Percentiles rank a stretch among this genome's conserved stretches.
These are phyloP conservation scores for Notolabrus celidotus DNA, from an alignment of 2,797 vertebrate genomes.

Conservation along the genomic window DNA sequence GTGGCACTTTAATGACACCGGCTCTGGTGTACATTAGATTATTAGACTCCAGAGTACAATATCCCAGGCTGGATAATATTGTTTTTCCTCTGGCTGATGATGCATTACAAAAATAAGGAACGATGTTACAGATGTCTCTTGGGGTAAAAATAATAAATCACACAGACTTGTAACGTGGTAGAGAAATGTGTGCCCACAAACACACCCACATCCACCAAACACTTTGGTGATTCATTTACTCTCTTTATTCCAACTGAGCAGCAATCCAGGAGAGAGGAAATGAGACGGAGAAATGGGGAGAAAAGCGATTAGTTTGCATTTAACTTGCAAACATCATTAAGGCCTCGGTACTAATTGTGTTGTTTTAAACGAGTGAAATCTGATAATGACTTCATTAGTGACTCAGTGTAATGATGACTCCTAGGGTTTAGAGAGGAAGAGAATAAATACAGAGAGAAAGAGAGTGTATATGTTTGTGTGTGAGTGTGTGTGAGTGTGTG, in stretches of 20 bases:
- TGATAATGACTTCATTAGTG: constrained; percentile 88
- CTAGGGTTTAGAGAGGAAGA: constrained; percentile 57
- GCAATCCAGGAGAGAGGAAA: constrained; percentile 58
- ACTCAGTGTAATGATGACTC: constrained; percentile 77
- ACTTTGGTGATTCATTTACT: constrained; percentile 80
- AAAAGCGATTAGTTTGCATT: constrained; percentile 78
- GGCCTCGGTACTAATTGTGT: constrained; percentile 81
- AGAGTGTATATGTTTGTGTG: constrained; percentile 15
- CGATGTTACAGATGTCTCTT: constrained; percentile 84
- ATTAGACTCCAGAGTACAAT: constrained; percentile 86
- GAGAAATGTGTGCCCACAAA: constrained; percentile 67
- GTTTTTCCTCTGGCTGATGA: constrained; percentile 85
- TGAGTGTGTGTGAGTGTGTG: too few relatives aligned
- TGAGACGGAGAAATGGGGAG: constrained; percentile 59
- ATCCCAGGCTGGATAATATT: constrained; percentile 86
- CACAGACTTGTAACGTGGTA: constrained; percentile 71
- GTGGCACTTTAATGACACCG: constrained; percentile 82
- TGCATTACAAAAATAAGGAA: constrained; percentile 88
- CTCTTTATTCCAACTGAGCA: constrained; percentile 65
- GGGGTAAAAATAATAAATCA: constrained; percentile 86
- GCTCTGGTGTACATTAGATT: constrained; percentile 83
- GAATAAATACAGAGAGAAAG: constrained; percentile 49
- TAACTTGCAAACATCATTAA: constrained; percentile 85
- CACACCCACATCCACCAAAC: constrained; percentile 64
- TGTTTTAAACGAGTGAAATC: constrained; percentile 83